Evolutionary conservation across 2,888 invertebrate genomes (phyloP).

Genomic region (Tupiocoris notatus): DNA sequence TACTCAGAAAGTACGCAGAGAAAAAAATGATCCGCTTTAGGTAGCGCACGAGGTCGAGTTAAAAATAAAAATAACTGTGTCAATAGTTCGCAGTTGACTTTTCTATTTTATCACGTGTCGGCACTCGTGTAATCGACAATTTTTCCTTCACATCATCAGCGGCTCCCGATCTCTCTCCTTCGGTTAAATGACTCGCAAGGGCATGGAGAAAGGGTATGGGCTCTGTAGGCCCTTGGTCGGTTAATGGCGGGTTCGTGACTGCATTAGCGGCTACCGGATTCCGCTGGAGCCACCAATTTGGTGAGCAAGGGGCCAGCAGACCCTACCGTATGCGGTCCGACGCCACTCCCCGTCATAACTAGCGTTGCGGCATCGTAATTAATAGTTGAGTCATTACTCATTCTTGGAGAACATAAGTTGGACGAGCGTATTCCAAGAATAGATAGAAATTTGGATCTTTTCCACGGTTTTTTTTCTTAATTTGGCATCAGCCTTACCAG

Average conservation of each 20-base stretch:
- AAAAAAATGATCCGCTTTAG: too few species aligned
- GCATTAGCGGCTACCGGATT: slow-evolving; percentile 41
- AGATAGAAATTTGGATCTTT: too few species aligned
- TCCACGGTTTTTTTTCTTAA: too few species aligned
- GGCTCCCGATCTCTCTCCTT: background rate
- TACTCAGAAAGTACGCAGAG: too few species aligned
- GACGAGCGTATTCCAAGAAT: too few species aligned
- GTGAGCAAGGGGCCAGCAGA: background rate
- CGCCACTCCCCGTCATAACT: background rate
- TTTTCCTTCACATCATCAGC: background rate
- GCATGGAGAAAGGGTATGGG: background rate
- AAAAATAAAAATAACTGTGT: too few species aligned
- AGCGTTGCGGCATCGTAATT: too few species aligned
- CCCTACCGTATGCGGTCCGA: slow-evolving; percentile 4
- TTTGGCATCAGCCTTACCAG: too few species aligned
- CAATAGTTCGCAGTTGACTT: too few species aligned
- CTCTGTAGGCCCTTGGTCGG: background rate
- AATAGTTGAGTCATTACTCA: slow-evolving; percentile 19
- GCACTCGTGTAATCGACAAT: background rate
- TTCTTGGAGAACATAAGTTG: too few species aligned
- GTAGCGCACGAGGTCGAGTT: too few species aligned
- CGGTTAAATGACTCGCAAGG: background rate
- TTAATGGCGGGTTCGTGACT: slow-evolving; percentile 39
- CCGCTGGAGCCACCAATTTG: slow-evolving; percentile 38
- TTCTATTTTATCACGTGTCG: background rate